Evolutionary conservation across 2,113 vertebrate genomes (phyloP), one percentile per base, ranked within the genome.

Genomic region (Lamprotornis superbus): DNA sequence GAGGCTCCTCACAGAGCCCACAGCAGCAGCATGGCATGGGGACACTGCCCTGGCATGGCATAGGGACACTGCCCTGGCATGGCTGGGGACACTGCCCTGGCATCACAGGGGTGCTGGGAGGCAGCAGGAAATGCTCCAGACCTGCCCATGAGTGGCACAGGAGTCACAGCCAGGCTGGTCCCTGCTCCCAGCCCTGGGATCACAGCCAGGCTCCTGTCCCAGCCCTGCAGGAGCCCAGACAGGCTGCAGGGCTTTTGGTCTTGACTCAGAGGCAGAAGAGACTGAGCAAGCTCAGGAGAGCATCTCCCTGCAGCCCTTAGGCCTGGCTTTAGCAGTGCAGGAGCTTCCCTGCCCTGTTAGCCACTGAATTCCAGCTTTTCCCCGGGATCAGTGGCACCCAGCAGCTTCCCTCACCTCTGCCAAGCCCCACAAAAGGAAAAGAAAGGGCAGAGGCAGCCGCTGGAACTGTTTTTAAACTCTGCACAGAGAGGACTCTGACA

Each of bases 101-200:
- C 44, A 40, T 6, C 1, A 1, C 35, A 31, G 71, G 39, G 4
- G 71, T 0, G 4, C 3, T 18, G 24, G 8, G 20, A 30, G 44
- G 30, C 1, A 2, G 42, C 28, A 89, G 78, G 93, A 87, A 90
- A 53, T 8, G 1, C 50, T 35, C 83, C 69, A 92, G 93, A 96
- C 89, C 40, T 78, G 35, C 17, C 13, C 6, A 2, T 39, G 56
- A 57, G 61, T 0, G 7, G 52, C 11, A 4, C 21, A 63, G 55
- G 73, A 87, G 78, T 68, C 65, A 84, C 10, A 12, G 77, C 52
- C 19, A 49, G 47, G 37, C 67, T 25, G 23, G 18, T 70, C 44
- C 82, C 52, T 33, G 61, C 61, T 57, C n/a, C n/a, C 5, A 6
- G 75, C 10, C 2, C 11, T 7, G n/a, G 42, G 55, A 59, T 82